phyloP scores from a whole-genome alignment of 2,797 vertebrate genomes.

The Menidia menidia region DNA sequence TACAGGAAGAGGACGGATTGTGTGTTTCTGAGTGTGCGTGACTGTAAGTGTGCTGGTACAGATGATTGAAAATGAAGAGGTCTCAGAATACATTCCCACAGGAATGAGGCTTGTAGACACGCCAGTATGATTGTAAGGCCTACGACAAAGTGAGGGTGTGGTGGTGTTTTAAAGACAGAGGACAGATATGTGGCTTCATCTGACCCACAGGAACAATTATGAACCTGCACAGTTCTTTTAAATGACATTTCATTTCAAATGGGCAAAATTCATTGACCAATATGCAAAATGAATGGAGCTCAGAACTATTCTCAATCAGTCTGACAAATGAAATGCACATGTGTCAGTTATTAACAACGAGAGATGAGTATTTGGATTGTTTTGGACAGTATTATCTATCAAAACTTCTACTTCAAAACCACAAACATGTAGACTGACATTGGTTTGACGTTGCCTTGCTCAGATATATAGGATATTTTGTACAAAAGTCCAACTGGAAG shows the following conservation, averaged over 20 bases:
- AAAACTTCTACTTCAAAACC: neutral
- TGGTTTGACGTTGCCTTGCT: neutral
- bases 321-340: too few relatives aligned
- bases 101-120: slow-evolving; percentile 55
- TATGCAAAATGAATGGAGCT: too few relatives aligned
- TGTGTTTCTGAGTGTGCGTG: slow-evolving; percentile 36
- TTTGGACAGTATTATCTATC: neutral
- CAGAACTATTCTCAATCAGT: too few relatives aligned
- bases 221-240: slow-evolving; percentile 17
- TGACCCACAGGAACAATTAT: slow-evolving; percentile 10
- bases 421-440: neutral
- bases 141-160: slow-evolving; percentile 49
- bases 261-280: too few relatives aligned
- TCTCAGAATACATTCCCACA: slow-evolving; percentile 62
- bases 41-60: slow-evolving; percentile 31
- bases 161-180: slow-evolving; percentile 27
- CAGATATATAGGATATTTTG: neutral
- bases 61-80: slow-evolving; percentile 57
- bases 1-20: slow-evolving; percentile 49
- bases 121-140: slow-evolving; percentile 58
- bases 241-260: neutral
- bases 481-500: neutral
- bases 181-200: slow-evolving; percentile 22
- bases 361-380: neutral
- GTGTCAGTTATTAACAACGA: too few relatives aligned